phyloP scores from a whole-genome alignment of 53 echinoderm and acorn worm species.

The Echinarachnius parma region DNA sequence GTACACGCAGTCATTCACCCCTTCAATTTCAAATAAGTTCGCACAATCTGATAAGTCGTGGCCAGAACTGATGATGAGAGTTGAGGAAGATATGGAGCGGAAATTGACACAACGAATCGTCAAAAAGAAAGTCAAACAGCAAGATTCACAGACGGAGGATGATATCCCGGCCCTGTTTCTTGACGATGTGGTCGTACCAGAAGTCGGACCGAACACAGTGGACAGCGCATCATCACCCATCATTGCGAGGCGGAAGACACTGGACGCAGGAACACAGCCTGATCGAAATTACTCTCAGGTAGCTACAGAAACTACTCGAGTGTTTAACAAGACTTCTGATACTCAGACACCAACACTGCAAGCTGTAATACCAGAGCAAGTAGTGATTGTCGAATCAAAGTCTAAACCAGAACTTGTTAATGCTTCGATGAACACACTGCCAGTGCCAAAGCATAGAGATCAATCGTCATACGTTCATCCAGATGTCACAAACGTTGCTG shows the following conservation, averaged over 20 bases:
- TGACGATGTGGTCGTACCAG: conserved; percentile 10
- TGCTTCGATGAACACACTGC: conserved; percentile 7
- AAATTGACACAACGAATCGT: conserved; percentile 6
- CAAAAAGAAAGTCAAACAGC: conserved; percentile 1
- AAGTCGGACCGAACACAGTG: conserved; percentile 11
- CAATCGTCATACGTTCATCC: background rate
- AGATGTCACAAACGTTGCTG: background rate
- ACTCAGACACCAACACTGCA: conserved; percentile 18
- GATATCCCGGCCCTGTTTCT: conserved; percentile 21
- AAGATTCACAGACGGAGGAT: conserved; percentile 39
- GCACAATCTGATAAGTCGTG: conserved; percentile 52
- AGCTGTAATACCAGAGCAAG: conserved; percentile 7
- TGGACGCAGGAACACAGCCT: no score
- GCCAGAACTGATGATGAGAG: conserved; percentile 44
- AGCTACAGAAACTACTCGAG: no score
- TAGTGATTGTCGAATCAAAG: conserved; percentile 20
- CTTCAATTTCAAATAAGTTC: conserved; percentile 7
- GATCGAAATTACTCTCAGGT: no score
- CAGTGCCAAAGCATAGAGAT: conserved; percentile 3
- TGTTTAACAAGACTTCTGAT: background rate
- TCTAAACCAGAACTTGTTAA: background rate
- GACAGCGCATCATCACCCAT: conserved; percentile 27
- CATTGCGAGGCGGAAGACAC: background rate
- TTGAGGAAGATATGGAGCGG: conserved; percentile 43
- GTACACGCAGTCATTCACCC: conserved; percentile 26